phyloP scores from a whole-genome alignment of 1,140 invertebrate species.

The Drosophila parvula region DNA sequence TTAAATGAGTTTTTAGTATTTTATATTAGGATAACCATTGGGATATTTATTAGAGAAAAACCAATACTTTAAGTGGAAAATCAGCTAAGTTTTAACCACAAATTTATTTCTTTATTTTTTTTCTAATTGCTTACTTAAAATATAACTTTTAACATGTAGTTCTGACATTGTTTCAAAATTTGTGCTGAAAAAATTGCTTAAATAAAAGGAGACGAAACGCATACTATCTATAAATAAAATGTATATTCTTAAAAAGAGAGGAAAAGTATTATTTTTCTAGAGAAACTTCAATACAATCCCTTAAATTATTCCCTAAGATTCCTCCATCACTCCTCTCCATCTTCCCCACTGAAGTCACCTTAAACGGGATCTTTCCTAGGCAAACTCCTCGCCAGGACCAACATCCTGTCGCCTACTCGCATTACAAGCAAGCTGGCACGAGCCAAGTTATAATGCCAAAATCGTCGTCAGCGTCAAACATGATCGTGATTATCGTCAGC shows the following conservation, averaged over 20 bases:
- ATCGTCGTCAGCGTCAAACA: conserved; percentile 16
- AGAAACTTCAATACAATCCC: neutral
- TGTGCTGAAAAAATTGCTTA: neutral
- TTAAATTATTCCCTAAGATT: neutral
- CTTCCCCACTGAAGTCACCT: conserved; percentile 3
- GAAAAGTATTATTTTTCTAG: neutral
- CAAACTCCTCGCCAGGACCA: neutral
- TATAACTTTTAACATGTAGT: neutral
- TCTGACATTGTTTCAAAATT: neutral
- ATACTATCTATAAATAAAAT: neutral
- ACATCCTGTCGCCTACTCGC: conserved; percentile 51
- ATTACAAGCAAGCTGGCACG: conserved; percentile 65
- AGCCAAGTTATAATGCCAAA: conserved; percentile 64
- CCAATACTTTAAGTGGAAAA: neutral
- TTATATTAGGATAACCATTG: no score
- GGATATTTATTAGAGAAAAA: no score
- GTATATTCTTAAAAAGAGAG: neutral
- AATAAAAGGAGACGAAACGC: neutral
- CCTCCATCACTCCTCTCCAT: neutral
- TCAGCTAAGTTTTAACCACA: neutral
- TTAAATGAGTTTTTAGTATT: neutral
- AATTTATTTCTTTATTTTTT: neutral
- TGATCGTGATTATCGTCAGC: conserved; percentile 33
- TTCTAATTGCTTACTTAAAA: neutral
- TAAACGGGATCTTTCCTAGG: conserved; percentile 3